Evolutionary conservation across 2,888 invertebrate genomes (phyloP), one percentile per base, ranked within the genome.

Genomic region (Trachelus iudaicus): DNA sequence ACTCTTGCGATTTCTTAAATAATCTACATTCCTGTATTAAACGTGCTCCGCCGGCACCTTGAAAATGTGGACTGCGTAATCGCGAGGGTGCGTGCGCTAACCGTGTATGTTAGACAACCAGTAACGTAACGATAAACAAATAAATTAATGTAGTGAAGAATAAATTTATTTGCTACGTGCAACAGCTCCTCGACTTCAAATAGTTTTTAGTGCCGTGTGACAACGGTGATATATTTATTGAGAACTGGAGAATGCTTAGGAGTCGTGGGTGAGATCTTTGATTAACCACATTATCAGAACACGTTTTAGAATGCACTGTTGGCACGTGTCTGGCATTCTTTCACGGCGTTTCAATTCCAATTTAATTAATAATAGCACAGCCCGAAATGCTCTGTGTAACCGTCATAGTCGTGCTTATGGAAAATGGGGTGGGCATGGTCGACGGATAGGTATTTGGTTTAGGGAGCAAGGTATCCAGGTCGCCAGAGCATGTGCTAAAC

Each of bases 381-480:
- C 73, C 3, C 69, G 78, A 34, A 82, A 79, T 71, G 74, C 79
- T 33, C 13, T 75, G n/a, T 34, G 76, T 30, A 69, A 78, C 35
- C 79, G 73, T 34, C 79, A 73, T 71, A 73, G 81, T 13, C 83
- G 82, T 69, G 56, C 79, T 73, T 83, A 83, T 69, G 80, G 82
- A 68, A 88, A 81, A 81, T 85, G 90, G 34, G 81, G 82, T 68
- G 84, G 82, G 79, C 87, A 83, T 76, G 84, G 87, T 11, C 82
- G 81, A 69, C 85, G 80, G 34, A 75, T 90, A 73, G 83, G 85
- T 56, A 34, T 84, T 23, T 90, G 90, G 89, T 79, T 90, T 15
- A 84, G 82, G 76, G 84, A 89, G 68, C 90, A 90, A 33, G 81
- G 88, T 69, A 78, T 84, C 33, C 87, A 89, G 40, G 82, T 91